Base-by-base conservation (phyloP, 2,797 vertebrate genomes). In the Anableps anableps region DNA sequence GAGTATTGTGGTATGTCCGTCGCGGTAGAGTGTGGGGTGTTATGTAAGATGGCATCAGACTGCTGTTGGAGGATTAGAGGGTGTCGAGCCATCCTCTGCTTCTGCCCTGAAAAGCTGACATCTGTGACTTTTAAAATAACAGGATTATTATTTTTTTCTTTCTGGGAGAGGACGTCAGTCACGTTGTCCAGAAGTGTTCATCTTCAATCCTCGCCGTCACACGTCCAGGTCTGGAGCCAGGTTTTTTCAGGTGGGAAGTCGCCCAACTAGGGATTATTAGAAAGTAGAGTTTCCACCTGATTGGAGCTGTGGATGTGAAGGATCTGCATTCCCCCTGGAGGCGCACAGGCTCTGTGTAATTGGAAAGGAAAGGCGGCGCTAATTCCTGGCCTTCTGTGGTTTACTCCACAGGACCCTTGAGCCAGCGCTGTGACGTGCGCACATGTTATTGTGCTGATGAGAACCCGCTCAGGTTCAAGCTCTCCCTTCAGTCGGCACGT, bases 311-410 rank as follows among this genome's bases (percentile, higher is more conserved):
- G 78, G 85, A 88, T 91, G 89, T 84, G 91, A 91, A 88, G 86
- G 83, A 85, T 87, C 79, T 68, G 84, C 62, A 29, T 79, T 90
- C 91, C 88, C 83, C 58, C 80, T 64, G 86, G 92, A 93, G 92
- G 91, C 88, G 89, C 92, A 92, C 92, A 88, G 88, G 87, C 91
- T 93, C 92, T 91, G 86, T 90, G 90, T 94, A 95, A 94, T 95
- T 94, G 94, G 93, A 94, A 93, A 88, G 86, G 93, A 95, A 95
- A 92, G 92, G 91, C 93, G 82, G 90, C 85, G 86, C 92, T 93
- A 93, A 90, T 95, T 93, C 91, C 91, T 87, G 87, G 92, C 89
- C 93, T 88, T 91, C 88, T 90, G 94, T 83, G 93, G 93, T 92
- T 88, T 86, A 89, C 89, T 86, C 84, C 88, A 81, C 93, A 82